A percentile compares a stretch with the other conserved stretches of the same genome.
Conservation (phyloP, 2,113 vertebrate genomes). For the Oenanthe oenanthe region DNA sequence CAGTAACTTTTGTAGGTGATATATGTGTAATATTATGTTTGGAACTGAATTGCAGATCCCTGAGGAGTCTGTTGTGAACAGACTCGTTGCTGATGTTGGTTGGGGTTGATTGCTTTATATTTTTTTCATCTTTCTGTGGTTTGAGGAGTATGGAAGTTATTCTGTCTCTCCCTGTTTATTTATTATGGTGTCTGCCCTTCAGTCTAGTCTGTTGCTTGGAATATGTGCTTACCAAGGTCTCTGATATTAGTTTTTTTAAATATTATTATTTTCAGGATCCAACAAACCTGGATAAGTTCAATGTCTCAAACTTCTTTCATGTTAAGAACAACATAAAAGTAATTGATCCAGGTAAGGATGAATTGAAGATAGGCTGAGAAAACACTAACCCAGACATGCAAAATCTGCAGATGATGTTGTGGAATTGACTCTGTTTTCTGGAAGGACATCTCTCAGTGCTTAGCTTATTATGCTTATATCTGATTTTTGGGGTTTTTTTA, state of each 20-base stretch:
- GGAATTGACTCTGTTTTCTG: background rate
- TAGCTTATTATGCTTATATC: background rate
- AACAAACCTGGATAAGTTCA: conserved; percentile 97
- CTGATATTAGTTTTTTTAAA: background rate
- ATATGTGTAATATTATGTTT: background rate
- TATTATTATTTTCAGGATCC: conserved; percentile 82
- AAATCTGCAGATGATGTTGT: background rate
- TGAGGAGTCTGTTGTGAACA: background rate
- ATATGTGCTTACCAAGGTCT: background rate
- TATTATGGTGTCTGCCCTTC: background rate
- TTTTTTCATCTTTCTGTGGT: background rate
- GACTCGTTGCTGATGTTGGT: background rate
- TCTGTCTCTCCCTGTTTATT: background rate
- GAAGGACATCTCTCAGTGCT: background rate
- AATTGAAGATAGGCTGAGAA: background rate
- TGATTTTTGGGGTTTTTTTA: background rate
- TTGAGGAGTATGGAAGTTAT: background rate
- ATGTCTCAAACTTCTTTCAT: conserved; percentile 94
- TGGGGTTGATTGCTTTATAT: background rate
- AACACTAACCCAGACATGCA: background rate
- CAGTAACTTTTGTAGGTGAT: background rate
- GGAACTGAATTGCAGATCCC: background rate
- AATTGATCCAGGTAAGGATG: conserved; percentile 86
- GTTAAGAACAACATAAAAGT: conserved; percentile 95
- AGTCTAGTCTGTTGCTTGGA: background rate